Percentiles rank a stretch among this genome's conserved stretches.
Evolutionary conservation across 2,888 invertebrate genomes (phyloP).

Genomic region (Tupiocoris notatus): DNA sequence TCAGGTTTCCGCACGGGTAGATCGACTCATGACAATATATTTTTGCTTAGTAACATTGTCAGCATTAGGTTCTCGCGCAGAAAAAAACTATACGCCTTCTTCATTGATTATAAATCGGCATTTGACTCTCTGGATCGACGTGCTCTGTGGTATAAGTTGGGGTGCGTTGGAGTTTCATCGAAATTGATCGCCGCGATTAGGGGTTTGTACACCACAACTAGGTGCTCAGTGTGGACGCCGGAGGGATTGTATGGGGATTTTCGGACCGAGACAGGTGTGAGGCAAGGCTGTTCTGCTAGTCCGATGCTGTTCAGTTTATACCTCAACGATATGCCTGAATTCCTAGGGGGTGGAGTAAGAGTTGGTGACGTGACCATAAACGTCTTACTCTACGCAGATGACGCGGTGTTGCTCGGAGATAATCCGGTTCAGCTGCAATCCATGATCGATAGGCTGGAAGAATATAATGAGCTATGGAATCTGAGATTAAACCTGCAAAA

Average conservation of each 20-base stretch:
- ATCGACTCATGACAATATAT: slow-evolving; percentile 8
- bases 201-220: not conserved
- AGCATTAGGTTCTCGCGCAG: not conserved
- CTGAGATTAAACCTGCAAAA: slow-evolving; percentile 13
- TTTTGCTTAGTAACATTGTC: not conserved
- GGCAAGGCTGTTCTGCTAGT: slow-evolving; percentile 31
- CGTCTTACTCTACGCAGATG: slow-evolving; percentile 44
- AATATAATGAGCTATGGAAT: slow-evolving; percentile 9
- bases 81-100: slow-evolving; percentile 5
- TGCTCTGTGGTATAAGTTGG: slow-evolving; percentile 12
- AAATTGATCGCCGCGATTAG: not conserved
- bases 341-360: slow-evolving; percentile 7
- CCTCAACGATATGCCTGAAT: slow-evolving; percentile 34
- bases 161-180: slow-evolving; percentile 5
- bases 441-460: not conserved
- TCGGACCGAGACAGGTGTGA: slow-evolving; percentile 41
- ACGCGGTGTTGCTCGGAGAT: slow-evolving; percentile 45
- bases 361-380: slow-evolving; percentile 10
- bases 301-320: slow-evolving; percentile 39
- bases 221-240: not conserved
- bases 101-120: slow-evolving; percentile 40
- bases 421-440: slow-evolving; percentile 13
- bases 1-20: slow-evolving; percentile 22
- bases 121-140: slow-evolving; percentile 47
- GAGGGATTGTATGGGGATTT: slow-evolving; percentile 40